These are phyloP conservation scores for Sminthurides aquaticus DNA, from an alignment of 2,888 invertebrate species.

Conservation along the genomic window DNA sequence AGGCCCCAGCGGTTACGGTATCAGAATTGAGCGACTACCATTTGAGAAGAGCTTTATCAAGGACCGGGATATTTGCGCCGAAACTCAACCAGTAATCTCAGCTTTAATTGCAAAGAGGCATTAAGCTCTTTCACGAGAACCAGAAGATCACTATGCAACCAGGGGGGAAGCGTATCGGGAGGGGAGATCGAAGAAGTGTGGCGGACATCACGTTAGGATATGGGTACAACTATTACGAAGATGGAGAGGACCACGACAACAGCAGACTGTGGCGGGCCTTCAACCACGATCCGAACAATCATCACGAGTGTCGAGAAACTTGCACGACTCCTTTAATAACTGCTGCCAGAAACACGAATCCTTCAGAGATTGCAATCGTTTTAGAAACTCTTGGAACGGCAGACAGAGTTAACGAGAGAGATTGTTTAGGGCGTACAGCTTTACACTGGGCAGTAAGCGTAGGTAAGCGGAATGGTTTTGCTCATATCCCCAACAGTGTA, in stretches of 20 bases:
- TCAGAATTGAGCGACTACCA: too few relatives aligned
- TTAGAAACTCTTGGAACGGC: conserved; percentile 63
- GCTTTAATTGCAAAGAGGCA: too few relatives aligned
- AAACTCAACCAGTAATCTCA: too few relatives aligned
- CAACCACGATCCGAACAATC: conserved; percentile 3
- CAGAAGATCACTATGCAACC: too few relatives aligned
- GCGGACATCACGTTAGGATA: background rate
- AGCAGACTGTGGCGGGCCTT: background rate
- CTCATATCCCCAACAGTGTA: too few relatives aligned
- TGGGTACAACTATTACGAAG: background rate
- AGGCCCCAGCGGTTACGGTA: too few relatives aligned
- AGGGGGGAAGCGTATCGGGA: background rate
- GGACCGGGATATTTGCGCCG: too few relatives aligned
- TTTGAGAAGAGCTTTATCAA: too few relatives aligned
- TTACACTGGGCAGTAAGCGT: conserved; percentile 33
- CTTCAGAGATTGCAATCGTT: conserved; percentile 68
- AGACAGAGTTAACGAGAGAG: conserved; percentile 59
- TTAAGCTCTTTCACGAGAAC: too few relatives aligned
- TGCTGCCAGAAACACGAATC: conserved; percentile 79
- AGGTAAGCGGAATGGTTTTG: conserved; percentile 20
- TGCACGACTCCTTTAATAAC: conserved; percentile 58
- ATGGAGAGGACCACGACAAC: background rate
- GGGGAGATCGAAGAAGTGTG: background rate
- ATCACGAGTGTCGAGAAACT: conserved; percentile 13
- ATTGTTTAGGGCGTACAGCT: conserved; percentile 26